A percentile compares a stretch with the other conserved stretches of the same genome.
phyloP scores from a whole-genome alignment of 2,888 invertebrate genomes.

The Trachelus stipa region DNA sequence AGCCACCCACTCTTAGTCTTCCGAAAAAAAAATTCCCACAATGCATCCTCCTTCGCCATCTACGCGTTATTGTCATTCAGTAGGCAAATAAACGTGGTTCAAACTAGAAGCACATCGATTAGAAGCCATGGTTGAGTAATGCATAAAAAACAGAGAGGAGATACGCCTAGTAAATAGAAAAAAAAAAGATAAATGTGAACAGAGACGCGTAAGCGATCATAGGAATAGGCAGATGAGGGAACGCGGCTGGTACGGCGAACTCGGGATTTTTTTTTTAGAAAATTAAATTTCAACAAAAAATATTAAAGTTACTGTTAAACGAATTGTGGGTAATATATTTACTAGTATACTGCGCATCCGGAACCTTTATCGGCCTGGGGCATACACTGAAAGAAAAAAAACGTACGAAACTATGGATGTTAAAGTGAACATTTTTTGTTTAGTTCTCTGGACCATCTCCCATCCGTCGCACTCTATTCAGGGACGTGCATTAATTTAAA shows the following conservation, averaged over 20 bases:
- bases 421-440: too few relatives aligned
- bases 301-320: background rate
- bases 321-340: background rate
- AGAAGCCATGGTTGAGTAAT: background rate
- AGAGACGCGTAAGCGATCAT: background rate
- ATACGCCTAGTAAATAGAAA: background rate
- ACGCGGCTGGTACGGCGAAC: background rate
- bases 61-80: background rate
- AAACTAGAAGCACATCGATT: background rate
- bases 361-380: too few relatives aligned
- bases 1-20: background rate
- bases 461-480: background rate
- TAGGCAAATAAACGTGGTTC: background rate
- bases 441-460: background rate
- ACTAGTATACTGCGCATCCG: too few relatives aligned
- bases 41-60: background rate
- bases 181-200: background rate
- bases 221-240: background rate
- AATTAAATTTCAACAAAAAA: background rate
- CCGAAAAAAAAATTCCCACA: background rate
- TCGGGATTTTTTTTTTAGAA: background rate
- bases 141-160: background rate
- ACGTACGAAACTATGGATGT: too few relatives aligned
- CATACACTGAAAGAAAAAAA: too few relatives aligned
- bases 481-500: background rate